These are phyloP conservation scores for Drosophila prosaltans DNA, from an alignment of 1,140 invertebrate genomes.

Conservation along the genomic window DNA sequence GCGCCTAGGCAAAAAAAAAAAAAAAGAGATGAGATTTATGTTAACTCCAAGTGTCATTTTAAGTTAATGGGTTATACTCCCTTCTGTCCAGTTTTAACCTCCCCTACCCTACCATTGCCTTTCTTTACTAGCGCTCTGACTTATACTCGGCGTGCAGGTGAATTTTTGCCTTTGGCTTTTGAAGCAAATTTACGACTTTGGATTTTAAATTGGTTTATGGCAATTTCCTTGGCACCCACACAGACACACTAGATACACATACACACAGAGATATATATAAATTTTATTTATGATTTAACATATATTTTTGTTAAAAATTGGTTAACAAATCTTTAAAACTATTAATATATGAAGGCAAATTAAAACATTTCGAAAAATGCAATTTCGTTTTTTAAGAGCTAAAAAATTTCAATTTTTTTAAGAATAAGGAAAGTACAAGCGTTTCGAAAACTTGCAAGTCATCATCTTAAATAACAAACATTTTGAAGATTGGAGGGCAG, in stretches of 20 bases:
- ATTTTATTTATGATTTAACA: not conserved
- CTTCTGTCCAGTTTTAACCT: constrained; percentile 31
- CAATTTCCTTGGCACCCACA: constrained; percentile 54
- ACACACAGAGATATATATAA: not conserved
- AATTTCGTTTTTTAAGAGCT: too few species aligned
- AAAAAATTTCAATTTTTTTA: too few species aligned
- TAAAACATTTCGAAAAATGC: too few species aligned
- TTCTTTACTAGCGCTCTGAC: constrained; percentile 2
- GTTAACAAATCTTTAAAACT: not conserved
- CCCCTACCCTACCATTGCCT: not conserved
- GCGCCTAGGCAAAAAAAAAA: constrained; percentile 20
- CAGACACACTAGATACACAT: constrained; percentile 4
- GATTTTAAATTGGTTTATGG: constrained; percentile 74
- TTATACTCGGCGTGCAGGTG: constrained; percentile 54
- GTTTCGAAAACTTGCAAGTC: too few species aligned
- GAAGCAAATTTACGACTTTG: constrained; percentile 56
- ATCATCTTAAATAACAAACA: too few species aligned
- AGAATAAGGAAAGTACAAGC: too few species aligned
- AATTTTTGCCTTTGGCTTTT: constrained; percentile 37
- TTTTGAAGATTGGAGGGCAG: too few species aligned
- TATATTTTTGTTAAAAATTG: not conserved
- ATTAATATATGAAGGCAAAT: not conserved
- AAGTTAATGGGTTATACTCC: constrained; percentile 72
- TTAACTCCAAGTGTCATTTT: constrained; percentile 69
- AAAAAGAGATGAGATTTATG: constrained; percentile 63